Percentiles rank a stretch among this genome's conserved stretches.
Evolutionary conservation across 2,113 vertebrate species (phyloP).

Genomic region (Rutilus rutilus): DNA sequence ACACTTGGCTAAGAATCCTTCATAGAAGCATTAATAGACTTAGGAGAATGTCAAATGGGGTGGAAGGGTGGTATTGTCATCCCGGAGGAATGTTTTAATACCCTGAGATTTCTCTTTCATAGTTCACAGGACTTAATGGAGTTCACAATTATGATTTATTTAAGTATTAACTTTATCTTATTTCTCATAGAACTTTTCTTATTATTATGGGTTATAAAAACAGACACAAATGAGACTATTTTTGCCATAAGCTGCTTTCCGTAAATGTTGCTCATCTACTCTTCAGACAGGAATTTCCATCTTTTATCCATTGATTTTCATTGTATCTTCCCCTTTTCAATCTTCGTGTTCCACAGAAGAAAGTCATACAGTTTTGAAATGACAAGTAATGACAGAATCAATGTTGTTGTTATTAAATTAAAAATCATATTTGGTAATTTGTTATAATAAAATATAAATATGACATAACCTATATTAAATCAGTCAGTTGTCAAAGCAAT

Average conservation of each 20-base stretch:
- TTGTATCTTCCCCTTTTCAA: not conserved
- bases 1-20: slow-evolving; percentile 38
- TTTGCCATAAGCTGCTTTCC: no score
- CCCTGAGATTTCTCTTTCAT: slow-evolving; percentile 30
- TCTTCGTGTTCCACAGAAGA: not conserved
- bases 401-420: not conserved
- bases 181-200: not conserved
- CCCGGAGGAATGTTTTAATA: slow-evolving; percentile 4
- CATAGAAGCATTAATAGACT: slow-evolving; percentile 12
- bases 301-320: no score
- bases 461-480: no score
- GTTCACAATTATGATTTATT: slow-evolving; percentile 10
- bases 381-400: not conserved
- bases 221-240: not conserved
- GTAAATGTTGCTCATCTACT: no score
- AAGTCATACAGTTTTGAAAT: not conserved
- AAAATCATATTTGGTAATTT: not conserved
- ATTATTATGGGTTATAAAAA: not conserved
- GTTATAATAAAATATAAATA: not conserved
- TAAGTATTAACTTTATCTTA: not conserved
- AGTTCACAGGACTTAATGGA: slow-evolving; percentile 27
- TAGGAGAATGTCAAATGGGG: slow-evolving; percentile 31
- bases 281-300: no score
- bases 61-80: slow-evolving; percentile 26
- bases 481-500: no score